Percentiles rank a stretch among this genome's conserved stretches.
These are phyloP conservation scores for Lypha dubia DNA, from an alignment of 2,888 invertebrate genomes.

Conservation along the genomic window DNA sequence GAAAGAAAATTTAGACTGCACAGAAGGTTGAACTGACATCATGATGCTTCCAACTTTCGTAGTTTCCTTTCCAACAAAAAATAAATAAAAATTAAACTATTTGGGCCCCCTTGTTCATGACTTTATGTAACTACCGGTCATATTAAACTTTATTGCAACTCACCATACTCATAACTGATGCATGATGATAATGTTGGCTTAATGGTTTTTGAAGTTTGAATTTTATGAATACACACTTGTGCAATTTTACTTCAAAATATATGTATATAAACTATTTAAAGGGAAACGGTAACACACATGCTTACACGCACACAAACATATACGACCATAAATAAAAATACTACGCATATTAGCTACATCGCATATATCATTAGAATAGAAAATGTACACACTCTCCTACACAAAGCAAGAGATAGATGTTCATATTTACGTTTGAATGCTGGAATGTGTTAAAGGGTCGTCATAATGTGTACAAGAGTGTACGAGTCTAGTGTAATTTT, in stretches of 20 bases:
- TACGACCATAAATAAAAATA: neutral
- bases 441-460: constrained; percentile 45
- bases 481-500: constrained; percentile 12
- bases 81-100: neutral
- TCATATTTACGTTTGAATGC: constrained; percentile 18
- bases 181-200: constrained; percentile 59
- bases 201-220: constrained; percentile 62
- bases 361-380: constrained; percentile 51
- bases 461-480: neutral
- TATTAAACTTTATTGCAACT: constrained; percentile 48
- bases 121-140: neutral
- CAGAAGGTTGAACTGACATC: no score
- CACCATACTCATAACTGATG: constrained; percentile 42
- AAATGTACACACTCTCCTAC: constrained; percentile 17
- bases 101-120: neutral
- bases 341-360: constrained; percentile 24
- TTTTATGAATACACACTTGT: constrained; percentile 40
- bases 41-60: no score
- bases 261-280: constrained; percentile 48
- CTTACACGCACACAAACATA: neutral
- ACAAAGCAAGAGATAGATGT: constrained; percentile 24
- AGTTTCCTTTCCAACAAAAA: no score
- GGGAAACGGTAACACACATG: neutral
- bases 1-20: no score
- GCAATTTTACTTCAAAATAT: constrained; percentile 54